Conservation (phyloP, 2,797 vertebrate genomes). For the Sciaenops ocellatus region DNA sequence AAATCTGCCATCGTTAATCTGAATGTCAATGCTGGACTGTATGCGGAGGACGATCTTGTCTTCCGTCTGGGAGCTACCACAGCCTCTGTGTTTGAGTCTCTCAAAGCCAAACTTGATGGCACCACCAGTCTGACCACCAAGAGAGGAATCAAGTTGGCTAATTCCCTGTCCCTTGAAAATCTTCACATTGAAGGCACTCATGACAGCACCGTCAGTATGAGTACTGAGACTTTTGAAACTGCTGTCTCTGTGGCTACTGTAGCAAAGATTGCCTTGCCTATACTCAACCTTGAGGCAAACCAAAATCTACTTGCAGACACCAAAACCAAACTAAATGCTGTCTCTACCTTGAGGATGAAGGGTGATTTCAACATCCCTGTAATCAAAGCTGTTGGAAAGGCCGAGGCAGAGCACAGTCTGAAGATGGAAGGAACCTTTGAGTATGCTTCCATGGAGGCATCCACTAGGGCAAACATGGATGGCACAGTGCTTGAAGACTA, state of each 20-base stretch:
- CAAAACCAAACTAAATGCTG: constrained; percentile 85
- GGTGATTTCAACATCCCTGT: constrained; percentile 83
- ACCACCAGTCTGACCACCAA: constrained; percentile 91
- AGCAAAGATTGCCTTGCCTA: constrained; percentile 81
- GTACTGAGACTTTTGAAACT: constrained; percentile 84
- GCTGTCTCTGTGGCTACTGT: constrained; percentile 80
- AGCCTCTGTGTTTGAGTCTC: constrained; percentile 86
- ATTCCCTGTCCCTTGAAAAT: constrained; percentile 88
- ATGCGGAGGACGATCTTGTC: constrained; percentile 90
- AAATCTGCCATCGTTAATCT: constrained; percentile 93
- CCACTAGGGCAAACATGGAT: constrained; percentile 83
- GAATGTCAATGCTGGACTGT: constrained; percentile 87
- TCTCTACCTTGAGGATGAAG: constrained; percentile 84
- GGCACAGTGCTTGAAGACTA: constrained; percentile 81
- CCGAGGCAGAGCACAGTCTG: constrained; percentile 83
- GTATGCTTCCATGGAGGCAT: constrained; percentile 87
- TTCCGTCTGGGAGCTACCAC: constrained; percentile 88
- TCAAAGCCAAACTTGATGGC: constrained; percentile 91
- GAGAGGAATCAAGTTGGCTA: constrained; percentile 92
- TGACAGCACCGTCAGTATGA: constrained; percentile 88
- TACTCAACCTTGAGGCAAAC: constrained; percentile 86
- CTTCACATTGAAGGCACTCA: constrained; percentile 87
- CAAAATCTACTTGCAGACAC: constrained; percentile 90
- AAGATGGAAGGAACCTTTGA: constrained; percentile 86
- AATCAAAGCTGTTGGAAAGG: constrained; percentile 82